Conservation (phyloP, 2,113 vertebrate species). For the Peromyscus californicus region DNA sequence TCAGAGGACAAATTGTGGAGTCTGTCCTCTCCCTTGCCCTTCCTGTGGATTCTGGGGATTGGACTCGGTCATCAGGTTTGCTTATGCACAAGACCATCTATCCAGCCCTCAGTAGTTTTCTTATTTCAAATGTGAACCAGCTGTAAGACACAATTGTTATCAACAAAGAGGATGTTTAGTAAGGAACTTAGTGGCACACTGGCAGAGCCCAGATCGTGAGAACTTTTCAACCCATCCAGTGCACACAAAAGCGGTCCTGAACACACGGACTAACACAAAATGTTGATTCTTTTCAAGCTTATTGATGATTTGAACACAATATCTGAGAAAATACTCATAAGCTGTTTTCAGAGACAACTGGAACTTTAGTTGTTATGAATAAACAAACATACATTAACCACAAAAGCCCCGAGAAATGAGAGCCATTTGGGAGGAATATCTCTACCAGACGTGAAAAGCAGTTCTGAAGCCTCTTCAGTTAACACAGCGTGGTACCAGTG, state of each 20-base stretch:
- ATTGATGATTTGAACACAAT: neutral
- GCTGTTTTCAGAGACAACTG: neutral
- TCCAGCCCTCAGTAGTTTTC: neutral
- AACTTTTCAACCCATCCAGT: neutral
- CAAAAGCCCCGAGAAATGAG: conserved; percentile 15
- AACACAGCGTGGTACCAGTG: neutral
- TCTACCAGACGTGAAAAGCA: neutral
- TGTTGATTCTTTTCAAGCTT: neutral
- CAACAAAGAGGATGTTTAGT: neutral
- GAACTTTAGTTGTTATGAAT: neutral
- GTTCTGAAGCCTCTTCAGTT: neutral
- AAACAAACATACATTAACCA: neutral
- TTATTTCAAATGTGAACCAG: neutral
- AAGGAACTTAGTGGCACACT: neutral
- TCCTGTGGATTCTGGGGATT: neutral
- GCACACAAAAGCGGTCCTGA: neutral
- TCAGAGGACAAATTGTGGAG: neutral
- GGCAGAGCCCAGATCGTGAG: neutral
- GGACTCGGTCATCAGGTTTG: no score
- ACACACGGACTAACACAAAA: neutral
- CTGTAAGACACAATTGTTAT: neutral
- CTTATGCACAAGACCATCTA: neutral
- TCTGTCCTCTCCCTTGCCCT: neutral
- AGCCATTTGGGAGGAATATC: neutral
- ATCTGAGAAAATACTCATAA: neutral